These are phyloP conservation scores for Geopemphigus sp. DNA, from an alignment of 1,140 invertebrate species.

Conservation along the genomic window DNA sequence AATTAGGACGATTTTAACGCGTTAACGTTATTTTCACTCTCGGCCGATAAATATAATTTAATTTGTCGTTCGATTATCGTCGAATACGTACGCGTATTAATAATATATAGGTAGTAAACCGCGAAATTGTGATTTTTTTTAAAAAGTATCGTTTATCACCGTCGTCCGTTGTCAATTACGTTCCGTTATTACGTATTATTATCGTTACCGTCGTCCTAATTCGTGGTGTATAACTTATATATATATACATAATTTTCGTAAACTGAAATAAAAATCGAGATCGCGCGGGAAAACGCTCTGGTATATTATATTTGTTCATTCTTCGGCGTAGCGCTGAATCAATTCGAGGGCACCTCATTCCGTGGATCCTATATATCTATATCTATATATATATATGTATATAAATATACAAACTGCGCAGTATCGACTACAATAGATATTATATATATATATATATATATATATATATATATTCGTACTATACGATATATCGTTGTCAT, in stretches of 20 bases:
- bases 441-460: neutral
- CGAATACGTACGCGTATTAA: too few species aligned
- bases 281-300: too few species aligned
- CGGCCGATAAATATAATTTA: neutral
- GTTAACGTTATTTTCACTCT: neutral
- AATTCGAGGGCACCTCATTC: slow-evolving; percentile 21
- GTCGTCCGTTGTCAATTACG: too few species aligned
- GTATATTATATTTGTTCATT: neutral
- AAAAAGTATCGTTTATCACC: too few species aligned
- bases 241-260: neutral
- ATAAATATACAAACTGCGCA: too few species aligned
- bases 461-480: too few species aligned
- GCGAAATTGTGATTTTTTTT: too few species aligned
- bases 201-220: neutral
- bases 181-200: neutral
- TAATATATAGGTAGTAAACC: too few species aligned
- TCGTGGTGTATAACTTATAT: neutral
- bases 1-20: too few species aligned
- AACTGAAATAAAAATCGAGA: neutral
- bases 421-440: slow-evolving; percentile 7
- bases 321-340: neutral
- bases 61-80: too few species aligned
- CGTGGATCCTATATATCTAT: too few species aligned
- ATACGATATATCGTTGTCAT: neutral
- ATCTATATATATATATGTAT: too few species aligned